A percentile compares a stretch with the other conserved stretches of the same genome.
phyloP scores from a whole-genome alignment of 2,113 vertebrate species.

The Oxyruncus cristatus region DNA sequence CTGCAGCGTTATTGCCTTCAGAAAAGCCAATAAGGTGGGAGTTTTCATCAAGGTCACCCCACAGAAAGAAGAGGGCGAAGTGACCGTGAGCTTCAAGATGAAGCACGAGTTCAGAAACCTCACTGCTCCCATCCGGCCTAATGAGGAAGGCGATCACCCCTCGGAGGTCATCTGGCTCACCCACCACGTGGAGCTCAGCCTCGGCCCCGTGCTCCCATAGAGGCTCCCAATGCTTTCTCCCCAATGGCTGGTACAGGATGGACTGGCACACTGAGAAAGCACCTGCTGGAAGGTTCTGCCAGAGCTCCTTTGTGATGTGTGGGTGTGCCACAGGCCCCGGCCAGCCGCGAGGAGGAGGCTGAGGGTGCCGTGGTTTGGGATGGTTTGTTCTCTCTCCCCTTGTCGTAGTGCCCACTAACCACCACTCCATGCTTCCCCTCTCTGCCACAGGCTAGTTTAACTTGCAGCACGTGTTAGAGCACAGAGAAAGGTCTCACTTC shows the following conservation, averaged over 20 bases:
- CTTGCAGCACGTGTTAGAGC: not conserved
- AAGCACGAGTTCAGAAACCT: constrained; percentile 97
- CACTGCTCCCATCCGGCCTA: constrained; percentile 84
- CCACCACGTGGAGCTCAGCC: constrained; percentile 92
- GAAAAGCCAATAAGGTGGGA: constrained; percentile 98
- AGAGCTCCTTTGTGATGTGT: constrained; percentile 48
- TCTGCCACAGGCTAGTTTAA: constrained; percentile 4
- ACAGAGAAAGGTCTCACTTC: not conserved
- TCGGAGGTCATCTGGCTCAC: constrained; percentile 91
- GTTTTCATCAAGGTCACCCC: constrained; percentile 98
- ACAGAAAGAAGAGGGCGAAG: constrained; percentile 86
- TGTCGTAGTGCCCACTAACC: constrained; percentile 25
- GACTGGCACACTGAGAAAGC: not conserved
- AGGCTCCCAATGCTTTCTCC: not conserved
- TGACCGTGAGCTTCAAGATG: constrained; percentile 93
- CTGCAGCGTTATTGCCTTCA: constrained; percentile 89
- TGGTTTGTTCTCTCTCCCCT: constrained; percentile 18
- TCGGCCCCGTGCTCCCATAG: constrained; percentile 88
- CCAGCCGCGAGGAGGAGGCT: not conserved
- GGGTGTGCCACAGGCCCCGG: not conserved
- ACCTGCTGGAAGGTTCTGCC: not conserved
- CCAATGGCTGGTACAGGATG: not conserved
- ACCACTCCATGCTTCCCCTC: not conserved
- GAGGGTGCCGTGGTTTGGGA: not conserved
- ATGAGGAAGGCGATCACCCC: constrained; percentile 81